Conservation (phyloP, 2,113 vertebrate species). For the Gila orcuttii region DNA sequence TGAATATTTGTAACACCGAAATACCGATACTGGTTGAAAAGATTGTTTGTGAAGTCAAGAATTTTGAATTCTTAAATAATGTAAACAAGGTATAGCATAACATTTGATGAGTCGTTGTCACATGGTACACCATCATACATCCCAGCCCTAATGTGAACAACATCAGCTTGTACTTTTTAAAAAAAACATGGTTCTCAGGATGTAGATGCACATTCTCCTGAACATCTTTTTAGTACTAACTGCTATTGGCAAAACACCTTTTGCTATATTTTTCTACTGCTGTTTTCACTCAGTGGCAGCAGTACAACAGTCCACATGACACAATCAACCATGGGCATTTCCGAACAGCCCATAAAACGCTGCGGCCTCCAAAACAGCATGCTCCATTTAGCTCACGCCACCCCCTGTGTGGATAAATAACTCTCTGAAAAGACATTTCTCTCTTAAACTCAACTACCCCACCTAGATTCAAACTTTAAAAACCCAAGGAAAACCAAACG, state of each 20-base stretch:
- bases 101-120: too few species aligned
- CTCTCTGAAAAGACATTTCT: neutral
- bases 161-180: neutral
- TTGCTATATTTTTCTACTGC: neutral
- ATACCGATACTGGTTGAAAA: too few species aligned
- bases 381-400: conserved; percentile 28
- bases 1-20: too few species aligned
- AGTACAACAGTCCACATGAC: conserved; percentile 32
- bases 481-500: neutral
- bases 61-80: too few species aligned
- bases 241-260: neutral
- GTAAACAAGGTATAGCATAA: too few species aligned
- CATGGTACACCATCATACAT: too few species aligned
- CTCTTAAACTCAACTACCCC: neutral
- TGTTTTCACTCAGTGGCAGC: conserved; percentile 34
- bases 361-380: conserved; percentile 4
- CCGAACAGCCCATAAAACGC: conserved; percentile 25
- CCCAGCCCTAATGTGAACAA: too few species aligned
- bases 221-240: neutral
- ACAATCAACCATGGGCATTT: conserved; percentile 39
- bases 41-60: too few species aligned
- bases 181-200: neutral
- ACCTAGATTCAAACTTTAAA: neutral
- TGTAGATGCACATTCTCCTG: neutral
- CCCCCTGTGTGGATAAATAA: conserved; percentile 33